These are phyloP conservation scores for Drosophila paucipuncta DNA, from an alignment of 2,888 invertebrate genomes.

Conservation along the genomic window DNA sequence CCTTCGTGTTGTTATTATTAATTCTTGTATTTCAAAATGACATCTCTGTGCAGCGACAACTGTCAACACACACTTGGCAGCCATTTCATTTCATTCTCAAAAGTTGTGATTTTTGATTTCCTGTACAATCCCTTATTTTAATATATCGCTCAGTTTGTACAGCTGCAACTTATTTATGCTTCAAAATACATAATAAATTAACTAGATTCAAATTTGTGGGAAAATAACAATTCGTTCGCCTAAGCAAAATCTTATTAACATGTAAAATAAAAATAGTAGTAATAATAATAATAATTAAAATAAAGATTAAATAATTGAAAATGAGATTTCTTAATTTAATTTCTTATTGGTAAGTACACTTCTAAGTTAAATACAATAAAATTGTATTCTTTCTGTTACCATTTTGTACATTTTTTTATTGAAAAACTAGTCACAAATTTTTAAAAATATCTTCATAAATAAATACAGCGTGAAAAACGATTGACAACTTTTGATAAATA, in stretches of 20 bases:
- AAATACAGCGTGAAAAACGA: neutral
- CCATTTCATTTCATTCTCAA: conserved; percentile 71
- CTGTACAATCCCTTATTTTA: neutral
- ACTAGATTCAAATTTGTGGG: neutral
- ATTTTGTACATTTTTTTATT: neutral
- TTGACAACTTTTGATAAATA: neutral
- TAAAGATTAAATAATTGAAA: neutral
- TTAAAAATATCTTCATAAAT: neutral
- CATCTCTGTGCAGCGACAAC: conserved; percentile 77
- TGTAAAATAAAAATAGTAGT: rapidly evolving
- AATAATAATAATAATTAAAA: neutral
- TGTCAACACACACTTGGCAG: conserved; percentile 82
- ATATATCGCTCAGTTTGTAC: neutral
- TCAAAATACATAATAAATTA: neutral
- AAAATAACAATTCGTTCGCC: neutral
- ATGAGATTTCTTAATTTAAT: neutral
- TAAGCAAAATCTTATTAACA: neutral
- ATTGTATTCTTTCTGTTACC: neutral
- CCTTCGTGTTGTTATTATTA: conserved; percentile 40
- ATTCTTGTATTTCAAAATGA: conserved; percentile 63
- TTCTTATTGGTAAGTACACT: neutral
- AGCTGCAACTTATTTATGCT: neutral
- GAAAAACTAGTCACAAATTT: neutral
- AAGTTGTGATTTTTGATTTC: neutral
- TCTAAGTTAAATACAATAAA: neutral